A percentile compares a stretch with the other conserved stretches of the same genome.
These are phyloP conservation scores for Campoletis raptor DNA, from an alignment of 2,888 invertebrate genomes.

Conservation along the genomic window DNA sequence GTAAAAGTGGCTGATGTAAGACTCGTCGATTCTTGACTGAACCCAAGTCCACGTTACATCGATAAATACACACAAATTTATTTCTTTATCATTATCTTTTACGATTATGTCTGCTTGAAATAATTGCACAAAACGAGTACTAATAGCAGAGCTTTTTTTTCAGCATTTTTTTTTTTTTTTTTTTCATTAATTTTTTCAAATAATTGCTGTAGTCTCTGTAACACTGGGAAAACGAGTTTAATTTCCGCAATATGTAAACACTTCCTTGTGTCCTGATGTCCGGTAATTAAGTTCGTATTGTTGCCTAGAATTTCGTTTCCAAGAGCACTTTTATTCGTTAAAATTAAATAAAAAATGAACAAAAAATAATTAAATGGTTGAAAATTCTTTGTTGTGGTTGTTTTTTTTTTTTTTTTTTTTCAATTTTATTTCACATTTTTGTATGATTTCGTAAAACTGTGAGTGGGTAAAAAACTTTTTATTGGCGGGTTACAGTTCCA, in stretches of 20 bases:
- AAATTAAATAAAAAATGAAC: background rate
- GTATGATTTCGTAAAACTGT: too few relatives aligned
- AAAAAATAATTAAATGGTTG: background rate
- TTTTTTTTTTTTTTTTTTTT: background rate
- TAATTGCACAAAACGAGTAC: constrained; percentile 3
- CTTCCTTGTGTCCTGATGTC: background rate
- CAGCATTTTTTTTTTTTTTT: background rate
- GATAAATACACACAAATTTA: background rate
- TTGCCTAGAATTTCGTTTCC: background rate
- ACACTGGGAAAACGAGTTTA: background rate
- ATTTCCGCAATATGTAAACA: background rate
- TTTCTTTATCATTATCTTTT: constrained; percentile 11
- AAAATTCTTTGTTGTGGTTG: background rate
- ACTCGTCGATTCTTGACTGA: constrained; percentile 61
- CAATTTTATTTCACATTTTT: background rate
- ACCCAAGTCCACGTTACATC: constrained; percentile 38
- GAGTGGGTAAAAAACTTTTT: too few relatives aligned
- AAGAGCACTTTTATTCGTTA: background rate
- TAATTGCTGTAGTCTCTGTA: background rate
- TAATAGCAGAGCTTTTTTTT: background rate
- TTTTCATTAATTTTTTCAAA: background rate
- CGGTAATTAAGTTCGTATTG: background rate
- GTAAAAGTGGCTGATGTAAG: constrained; percentile 69
- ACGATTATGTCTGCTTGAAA: background rate
- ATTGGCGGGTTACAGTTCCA: too few relatives aligned